Evolutionary conservation across 2,888 invertebrate genomes (phyloP).

Genomic region (Philaethria dido): DNA sequence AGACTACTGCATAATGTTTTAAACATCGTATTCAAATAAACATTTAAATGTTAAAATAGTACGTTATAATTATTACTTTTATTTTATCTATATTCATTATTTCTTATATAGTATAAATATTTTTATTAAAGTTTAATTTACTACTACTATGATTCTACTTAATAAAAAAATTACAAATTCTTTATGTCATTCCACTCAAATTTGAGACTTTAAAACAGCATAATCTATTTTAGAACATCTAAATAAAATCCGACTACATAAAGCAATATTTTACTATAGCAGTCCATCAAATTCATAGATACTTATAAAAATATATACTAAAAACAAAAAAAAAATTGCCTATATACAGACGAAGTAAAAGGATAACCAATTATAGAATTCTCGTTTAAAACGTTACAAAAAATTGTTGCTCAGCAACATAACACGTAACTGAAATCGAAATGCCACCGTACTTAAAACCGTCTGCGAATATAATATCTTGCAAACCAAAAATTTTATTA

Average conservation of each 20-base stretch:
- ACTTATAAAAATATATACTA: neutral
- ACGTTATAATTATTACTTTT: too few species aligned
- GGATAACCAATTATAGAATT: slow-evolving; percentile 16
- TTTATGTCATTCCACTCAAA: too few species aligned
- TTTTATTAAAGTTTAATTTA: too few species aligned
- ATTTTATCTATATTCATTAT: too few species aligned
- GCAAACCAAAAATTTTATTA: neutral
- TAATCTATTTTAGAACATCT: neutral
- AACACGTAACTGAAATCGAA: neutral
- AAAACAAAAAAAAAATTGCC: neutral
- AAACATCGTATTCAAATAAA: too few species aligned
- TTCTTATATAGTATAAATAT: too few species aligned
- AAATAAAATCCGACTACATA: neutral
- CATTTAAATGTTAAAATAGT: too few species aligned
- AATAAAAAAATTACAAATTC: too few species aligned
- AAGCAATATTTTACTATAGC: neutral
- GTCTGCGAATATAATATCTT: neutral
- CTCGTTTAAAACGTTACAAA: slow-evolving; percentile 16
- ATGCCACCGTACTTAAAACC: slow-evolving; percentile 1
- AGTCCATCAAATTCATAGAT: neutral
- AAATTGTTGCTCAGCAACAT: slow-evolving; percentile 15
- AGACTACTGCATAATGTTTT: too few species aligned
- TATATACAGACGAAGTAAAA: neutral
- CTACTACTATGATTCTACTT: too few species aligned
- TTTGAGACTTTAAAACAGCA: too few species aligned